Base-by-base conservation (phyloP, 2,113 vertebrate genomes). In the Machaerirhynchus nigripectus region DNA sequence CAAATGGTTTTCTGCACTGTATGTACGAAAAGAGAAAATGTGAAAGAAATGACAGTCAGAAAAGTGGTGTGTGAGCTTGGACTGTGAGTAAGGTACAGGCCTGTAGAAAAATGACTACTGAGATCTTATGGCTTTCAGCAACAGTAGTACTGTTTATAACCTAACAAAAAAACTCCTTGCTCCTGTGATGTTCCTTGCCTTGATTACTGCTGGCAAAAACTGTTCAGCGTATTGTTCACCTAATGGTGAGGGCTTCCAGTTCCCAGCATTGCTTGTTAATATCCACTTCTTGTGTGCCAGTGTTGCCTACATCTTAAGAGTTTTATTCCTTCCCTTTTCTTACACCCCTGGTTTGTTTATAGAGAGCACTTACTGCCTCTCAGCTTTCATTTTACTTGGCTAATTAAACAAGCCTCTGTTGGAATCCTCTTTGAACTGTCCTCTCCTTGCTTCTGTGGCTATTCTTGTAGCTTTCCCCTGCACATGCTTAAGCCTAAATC, bases 11-110 rank as follows among this genome's bases (percentile, higher is more conserved):
- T 94, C 49, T 67, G 9, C 33, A 26, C 6, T 52, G 11, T n/a
- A 13, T 0, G 0, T 42, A 35, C 0, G 2, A 53, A 70, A 61
- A 60, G 26, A 56, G 61, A 78, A 87, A 50, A 81, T 7, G 0
- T 69, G 42, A 47, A 30, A 76, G n/a, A 33, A 71, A 56, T 9
- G 4, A 44, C 24, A 44, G 44, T 60, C 4, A 8, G 31, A 81
- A 67, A 59, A 59, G 33, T 33, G 18, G 6, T 15, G 0, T 33
- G 11, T 80, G 40, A 78, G 23, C 33, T 47, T 81, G 33, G n/a
- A 74, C 23, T 86, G 18, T 35, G 11, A 14, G 33, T 42, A 35
- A 74, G 30, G 28, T 28, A 63, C 5, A 70, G 15, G 12, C 11
- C 49, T 68, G 14, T 75, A 23, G 31, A 26, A 64, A 79, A 14